Base-by-base conservation (phyloP, 2,113 vertebrate species). In the Alaudala cheleensis region DNA sequence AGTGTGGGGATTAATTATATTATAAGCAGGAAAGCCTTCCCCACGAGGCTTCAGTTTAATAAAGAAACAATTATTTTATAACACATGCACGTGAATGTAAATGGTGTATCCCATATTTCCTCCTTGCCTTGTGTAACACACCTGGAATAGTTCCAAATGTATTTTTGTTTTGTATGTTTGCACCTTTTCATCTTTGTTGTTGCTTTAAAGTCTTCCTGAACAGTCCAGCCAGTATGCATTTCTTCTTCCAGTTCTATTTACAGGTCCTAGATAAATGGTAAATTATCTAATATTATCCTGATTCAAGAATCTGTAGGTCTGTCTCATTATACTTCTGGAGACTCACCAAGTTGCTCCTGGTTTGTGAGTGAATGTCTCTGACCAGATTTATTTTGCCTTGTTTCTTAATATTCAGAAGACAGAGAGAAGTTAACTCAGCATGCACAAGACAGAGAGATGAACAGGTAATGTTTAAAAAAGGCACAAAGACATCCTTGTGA, bases 31-130 rank as follows among this genome's bases (percentile, higher is more conserved):
- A 39, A 73, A 70, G 19, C 45, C 40, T 77, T 73, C 84, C 64
- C 45, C 37, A 40, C 14, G 33, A 65, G 40, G 4, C 15, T 87
- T 83, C 50, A 70, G 31, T 89, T 57, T 73, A 73, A 65, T 42
- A 70, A 61, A 69, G 26, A 76, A 49, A 8, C 6, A 51, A 47
- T 61, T 78, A 57, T 73, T 90, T 81, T 78, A 24, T 42, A 70
- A 47, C 20, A 54, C 0, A 0, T 69, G n/a, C 50, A 53, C 1
- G 3, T 2, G 0, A 44, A 81, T 73, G 14, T 57, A 74, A 85
- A 53, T 74, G 12, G 14, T 21, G 19, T 23, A 57, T 61, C 25
- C 24, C 11, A 1, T 49, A 49, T 69, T 86, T 73, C 39, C 77
- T 39, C 33, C 37, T 47, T 67, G 25, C 34, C 81, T 39, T 64